These are phyloP conservation scores for Bradypus variegatus DNA, from an alignment of 2,797 vertebrate species.

Conservation along the genomic window DNA sequence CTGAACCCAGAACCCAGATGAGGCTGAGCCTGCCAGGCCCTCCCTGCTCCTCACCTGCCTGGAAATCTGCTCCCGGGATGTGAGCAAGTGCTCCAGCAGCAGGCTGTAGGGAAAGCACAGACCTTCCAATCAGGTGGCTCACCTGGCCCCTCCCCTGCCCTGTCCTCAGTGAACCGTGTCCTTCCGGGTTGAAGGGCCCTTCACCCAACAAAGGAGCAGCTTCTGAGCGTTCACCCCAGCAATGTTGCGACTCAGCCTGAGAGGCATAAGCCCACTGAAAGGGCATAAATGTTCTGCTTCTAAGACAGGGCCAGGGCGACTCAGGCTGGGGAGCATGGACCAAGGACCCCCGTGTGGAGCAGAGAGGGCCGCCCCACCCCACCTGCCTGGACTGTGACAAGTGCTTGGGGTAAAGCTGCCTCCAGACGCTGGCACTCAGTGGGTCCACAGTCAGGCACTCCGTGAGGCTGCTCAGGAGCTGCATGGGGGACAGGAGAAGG, in stretches of 20 bases:
- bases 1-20: background rate
- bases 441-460: slow-evolving; percentile 88
- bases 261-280: background rate
- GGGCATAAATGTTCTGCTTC: background rate
- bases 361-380: background rate
- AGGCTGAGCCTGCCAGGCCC: background rate
- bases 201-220: background rate
- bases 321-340: background rate
- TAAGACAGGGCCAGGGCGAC: background rate
- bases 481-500: background rate
- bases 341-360: background rate
- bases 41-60: slow-evolving; percentile 78
- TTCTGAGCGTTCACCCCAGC: background rate
- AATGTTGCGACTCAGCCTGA: background rate
- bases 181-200: background rate
- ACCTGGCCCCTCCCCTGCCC: background rate
- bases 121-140: background rate
- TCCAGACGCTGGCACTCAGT: slow-evolving; percentile 89
- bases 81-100: slow-evolving; percentile 85
- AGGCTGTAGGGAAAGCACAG: slow-evolving; percentile 73
- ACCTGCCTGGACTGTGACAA: slow-evolving; percentile 94
- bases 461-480: slow-evolving; percentile 89
- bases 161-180: background rate
- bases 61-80: slow-evolving; percentile 82
- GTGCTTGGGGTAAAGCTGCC: slow-evolving; percentile 94